A percentile compares a stretch with the other conserved stretches of the same genome.
phyloP scores from a whole-genome alignment of 2,797 vertebrate species.

The Carduelis carduelis region DNA sequence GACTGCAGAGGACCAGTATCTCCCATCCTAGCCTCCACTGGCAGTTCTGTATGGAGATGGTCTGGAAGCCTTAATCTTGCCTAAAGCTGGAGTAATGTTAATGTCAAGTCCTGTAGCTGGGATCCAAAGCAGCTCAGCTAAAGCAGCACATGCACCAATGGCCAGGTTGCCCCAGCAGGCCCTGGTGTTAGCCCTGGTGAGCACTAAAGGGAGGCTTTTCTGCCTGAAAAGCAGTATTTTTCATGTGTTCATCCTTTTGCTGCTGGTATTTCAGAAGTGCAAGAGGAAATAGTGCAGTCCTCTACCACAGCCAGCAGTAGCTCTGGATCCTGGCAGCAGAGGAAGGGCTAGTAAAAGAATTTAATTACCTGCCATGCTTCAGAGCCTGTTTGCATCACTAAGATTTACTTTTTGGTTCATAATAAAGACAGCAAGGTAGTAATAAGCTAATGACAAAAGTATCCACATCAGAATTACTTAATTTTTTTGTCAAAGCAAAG shows the following conservation, averaged over 20 bases:
- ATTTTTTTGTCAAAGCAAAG: background rate
- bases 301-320: background rate
- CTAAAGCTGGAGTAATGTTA: background rate
- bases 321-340: background rate
- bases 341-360: background rate
- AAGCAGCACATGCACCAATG: fast-evolving
- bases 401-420: too few species aligned
- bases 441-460: background rate
- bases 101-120: background rate
- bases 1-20: background rate
- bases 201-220: background rate
- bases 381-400: background rate
- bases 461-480: background rate
- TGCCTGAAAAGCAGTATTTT: background rate
- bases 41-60: background rate
- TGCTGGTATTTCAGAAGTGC: background rate
- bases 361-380: background rate
- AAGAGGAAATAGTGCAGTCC: background rate
- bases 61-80: background rate
- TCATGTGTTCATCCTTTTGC: background rate
- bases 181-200: background rate
- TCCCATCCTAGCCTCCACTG: background rate
- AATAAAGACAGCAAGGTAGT: background rate
- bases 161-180: background rate
- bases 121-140: background rate